phyloP scores from a whole-genome alignment of 2,888 invertebrate species.

The Alloplasta piceator region DNA sequence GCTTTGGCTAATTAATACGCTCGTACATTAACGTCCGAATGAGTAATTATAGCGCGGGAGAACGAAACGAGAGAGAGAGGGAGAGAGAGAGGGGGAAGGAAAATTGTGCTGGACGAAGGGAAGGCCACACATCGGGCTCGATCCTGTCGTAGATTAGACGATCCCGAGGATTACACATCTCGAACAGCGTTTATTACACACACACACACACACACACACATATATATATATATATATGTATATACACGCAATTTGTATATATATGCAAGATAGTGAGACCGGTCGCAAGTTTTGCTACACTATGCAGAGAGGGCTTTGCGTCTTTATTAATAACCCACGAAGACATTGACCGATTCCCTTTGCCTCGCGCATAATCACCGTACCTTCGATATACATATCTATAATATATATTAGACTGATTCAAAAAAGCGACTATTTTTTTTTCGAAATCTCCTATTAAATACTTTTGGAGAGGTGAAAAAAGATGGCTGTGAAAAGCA shows the following conservation, averaged over 20 bases:
- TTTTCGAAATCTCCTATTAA: background rate
- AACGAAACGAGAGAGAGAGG: slow-evolving; percentile 47
- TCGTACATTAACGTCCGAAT: slow-evolving; percentile 79
- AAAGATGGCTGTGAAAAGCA: no score
- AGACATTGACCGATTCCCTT: slow-evolving; percentile 80
- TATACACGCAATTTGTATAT: slow-evolving; percentile 8
- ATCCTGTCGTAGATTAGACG: slow-evolving; percentile 78
- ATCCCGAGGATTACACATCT: slow-evolving; percentile 67
- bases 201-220: background rate
- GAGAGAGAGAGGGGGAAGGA: slow-evolving; percentile 40
- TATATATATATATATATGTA: slow-evolving; percentile 9
- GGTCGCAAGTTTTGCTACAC: slow-evolving; percentile 41
- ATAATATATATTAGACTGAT: background rate
- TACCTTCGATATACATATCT: slow-evolving; percentile 66
- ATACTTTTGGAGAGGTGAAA: no score
- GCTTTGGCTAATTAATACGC: slow-evolving; percentile 77
- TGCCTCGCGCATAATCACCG: slow-evolving; percentile 75
- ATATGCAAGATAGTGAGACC: slow-evolving; percentile 27
- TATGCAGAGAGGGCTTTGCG: slow-evolving; percentile 68
- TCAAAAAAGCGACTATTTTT: background rate
- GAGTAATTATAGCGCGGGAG: slow-evolving; percentile 74
- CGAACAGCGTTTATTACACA: background rate
- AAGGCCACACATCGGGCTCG: slow-evolving; percentile 68
- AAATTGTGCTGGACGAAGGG: slow-evolving; percentile 63
- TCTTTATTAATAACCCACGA: slow-evolving; percentile 81